Conservation (phyloP, 2,113 vertebrate species). For the Gallinago paraguaiae region DNA sequence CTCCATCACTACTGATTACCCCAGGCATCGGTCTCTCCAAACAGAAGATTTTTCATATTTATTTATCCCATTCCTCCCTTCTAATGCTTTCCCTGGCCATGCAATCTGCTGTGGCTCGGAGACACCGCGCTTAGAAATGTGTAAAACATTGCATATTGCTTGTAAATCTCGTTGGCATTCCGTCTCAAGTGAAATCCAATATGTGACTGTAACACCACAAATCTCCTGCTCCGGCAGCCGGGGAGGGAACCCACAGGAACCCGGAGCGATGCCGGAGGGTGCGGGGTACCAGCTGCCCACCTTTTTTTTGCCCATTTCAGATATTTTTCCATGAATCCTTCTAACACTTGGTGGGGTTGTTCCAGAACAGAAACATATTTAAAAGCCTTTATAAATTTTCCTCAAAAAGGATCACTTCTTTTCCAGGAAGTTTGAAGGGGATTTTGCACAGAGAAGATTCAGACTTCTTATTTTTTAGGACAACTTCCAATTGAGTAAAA, state of each 20-base stretch:
- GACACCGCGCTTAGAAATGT: neutral
- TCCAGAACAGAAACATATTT: neutral
- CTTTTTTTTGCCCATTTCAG: neutral
- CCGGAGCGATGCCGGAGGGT: neutral
- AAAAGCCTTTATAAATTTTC: neutral
- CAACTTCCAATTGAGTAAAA: neutral
- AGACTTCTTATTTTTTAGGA: neutral
- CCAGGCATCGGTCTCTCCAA: constrained; percentile 7
- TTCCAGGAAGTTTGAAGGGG: neutral
- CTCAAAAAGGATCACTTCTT: neutral
- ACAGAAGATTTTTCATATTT: constrained; percentile 20
- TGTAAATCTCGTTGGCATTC: neutral
- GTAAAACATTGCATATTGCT: neutral
- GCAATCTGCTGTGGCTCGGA: fast-evolving
- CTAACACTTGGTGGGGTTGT: neutral
- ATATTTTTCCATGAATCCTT: neutral
- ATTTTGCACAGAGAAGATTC: neutral
- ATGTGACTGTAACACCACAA: neutral
- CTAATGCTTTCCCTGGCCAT: neutral
- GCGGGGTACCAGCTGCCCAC: neutral
- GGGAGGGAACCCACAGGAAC: neutral
- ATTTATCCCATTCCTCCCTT: constrained; percentile 3
- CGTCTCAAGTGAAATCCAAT: neutral
- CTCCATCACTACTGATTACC: constrained; percentile 37
- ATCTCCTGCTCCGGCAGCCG: neutral